Percentiles rank a stretch among this genome's conserved stretches.
phyloP scores from a whole-genome alignment of 1,140 invertebrate genomes.

The Magallana ariakensis region DNA sequence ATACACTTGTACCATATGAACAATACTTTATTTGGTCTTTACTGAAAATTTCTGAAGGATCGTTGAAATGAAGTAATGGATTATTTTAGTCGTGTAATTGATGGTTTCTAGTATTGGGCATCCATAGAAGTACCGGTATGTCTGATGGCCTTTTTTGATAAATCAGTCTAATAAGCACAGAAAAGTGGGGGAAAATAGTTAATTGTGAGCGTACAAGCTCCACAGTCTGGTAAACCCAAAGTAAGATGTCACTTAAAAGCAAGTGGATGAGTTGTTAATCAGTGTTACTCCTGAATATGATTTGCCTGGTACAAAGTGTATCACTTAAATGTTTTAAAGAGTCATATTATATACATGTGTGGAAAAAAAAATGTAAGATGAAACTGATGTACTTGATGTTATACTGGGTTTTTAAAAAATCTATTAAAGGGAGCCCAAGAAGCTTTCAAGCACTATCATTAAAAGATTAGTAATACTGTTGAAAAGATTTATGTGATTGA shows the following conservation, averaged over 20 bases:
- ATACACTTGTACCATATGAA: conserved; percentile 15
- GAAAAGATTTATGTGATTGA: conserved; percentile 21
- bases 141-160: background rate
- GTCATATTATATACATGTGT: background rate
- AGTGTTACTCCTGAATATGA: conserved; percentile 5
- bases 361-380: conserved; percentile 20
- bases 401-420: background rate
- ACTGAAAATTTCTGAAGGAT: background rate
- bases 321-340: conserved; percentile 29
- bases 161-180: background rate
- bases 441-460: conserved; percentile 31
- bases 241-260: background rate
- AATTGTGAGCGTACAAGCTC: background rate
- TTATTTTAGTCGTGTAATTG: background rate
- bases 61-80: background rate
- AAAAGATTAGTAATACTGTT: conserved; percentile 16
- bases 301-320: conserved; percentile 33
- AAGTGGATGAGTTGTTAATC: conserved; percentile 17
- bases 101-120: background rate
- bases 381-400: conserved; percentile 31
- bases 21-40: conserved; percentile 15
- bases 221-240: background rate
- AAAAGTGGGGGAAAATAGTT: background rate
- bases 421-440: conserved; percentile 8
- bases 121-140: background rate